Evolutionary conservation across 2,797 vertebrate genomes (phyloP), one percentile per base, ranked within the genome.

Genomic region (Melanotaenia pygmaea): DNA sequence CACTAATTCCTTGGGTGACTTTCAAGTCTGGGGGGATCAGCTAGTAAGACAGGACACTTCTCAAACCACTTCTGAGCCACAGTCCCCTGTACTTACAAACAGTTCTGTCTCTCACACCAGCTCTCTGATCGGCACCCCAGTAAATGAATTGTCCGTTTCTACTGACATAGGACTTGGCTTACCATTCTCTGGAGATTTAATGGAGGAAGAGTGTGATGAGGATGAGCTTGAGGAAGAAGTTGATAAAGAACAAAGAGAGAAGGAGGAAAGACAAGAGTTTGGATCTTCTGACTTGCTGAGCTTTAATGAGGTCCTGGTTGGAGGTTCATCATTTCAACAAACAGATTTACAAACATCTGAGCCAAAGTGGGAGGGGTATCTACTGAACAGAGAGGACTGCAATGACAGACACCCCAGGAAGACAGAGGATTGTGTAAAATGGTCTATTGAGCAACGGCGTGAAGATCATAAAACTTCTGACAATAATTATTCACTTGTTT

Each of bases 101-200:
- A 74, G 84, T 69, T 86, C 92, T 0, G 72, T 83, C 45, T 88
- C 93, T 1, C 86, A 93, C 70, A 88, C 81, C 64, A 94, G 88
- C 78, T 91, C 85, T 0, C 37, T 88, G 30, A 81, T 82, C 67
- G 86, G 89, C n/a, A 91, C 90, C n/a, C 88, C 86, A 32, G 58
- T 91, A 66, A 91, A 88, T 57, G 91, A 67, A 16, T 80, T 84
- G 0, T 70, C 59, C 59, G 34, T 79, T 72, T 80, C 89, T 40
- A 45, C 64, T 63, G 77, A 76, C 0, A 84, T 88, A 88, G 89
- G 88, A 40, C 67, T 79, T 51, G 89, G 86, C 26, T 87, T 92
- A 59, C 91, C 93, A 38, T 93, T 94, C 78, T 92, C 91, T 70
- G 89, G 92, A 65, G 92, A 92, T 84, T 86, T 93, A 67, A 92